These are phyloP conservation scores for Atherix ibis DNA, from an alignment of 2,888 invertebrate genomes.

Conservation along the genomic window DNA sequence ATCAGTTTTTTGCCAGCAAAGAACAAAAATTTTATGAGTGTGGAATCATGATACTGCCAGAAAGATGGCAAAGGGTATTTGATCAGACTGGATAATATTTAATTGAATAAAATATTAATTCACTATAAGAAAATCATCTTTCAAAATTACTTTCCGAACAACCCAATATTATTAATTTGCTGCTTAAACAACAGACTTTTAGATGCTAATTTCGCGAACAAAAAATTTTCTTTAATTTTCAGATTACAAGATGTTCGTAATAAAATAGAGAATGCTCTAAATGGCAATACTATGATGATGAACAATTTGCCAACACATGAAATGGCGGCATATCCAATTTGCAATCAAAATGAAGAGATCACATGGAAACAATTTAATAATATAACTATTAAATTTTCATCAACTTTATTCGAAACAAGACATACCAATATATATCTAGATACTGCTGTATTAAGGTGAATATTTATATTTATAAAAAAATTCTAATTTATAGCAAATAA, in stretches of 20 bases:
- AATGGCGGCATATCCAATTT: conserved; percentile 29
- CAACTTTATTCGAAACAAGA: conserved; percentile 22
- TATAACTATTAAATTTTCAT: conserved; percentile 26
- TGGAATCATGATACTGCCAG: too few relatives aligned
- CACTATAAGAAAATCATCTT: too few relatives aligned
- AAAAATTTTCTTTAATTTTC: conserved; percentile 1
- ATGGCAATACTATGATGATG: conserved; percentile 11
- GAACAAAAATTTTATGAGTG: too few relatives aligned
- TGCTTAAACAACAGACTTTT: too few relatives aligned
- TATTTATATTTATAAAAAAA: neutral
- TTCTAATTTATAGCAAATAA: too few relatives aligned
- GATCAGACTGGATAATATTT: too few relatives aligned
- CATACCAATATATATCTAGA: conserved; percentile 21
- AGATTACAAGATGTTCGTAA: conserved; percentile 16
- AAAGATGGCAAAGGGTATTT: too few relatives aligned
- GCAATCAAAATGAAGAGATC: conserved; percentile 22
- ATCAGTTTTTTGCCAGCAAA: too few relatives aligned
- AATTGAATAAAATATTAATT: too few relatives aligned
- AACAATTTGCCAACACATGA: conserved; percentile 22
- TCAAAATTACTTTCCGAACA: too few relatives aligned
- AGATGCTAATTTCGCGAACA: too few relatives aligned
- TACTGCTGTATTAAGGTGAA: conserved; percentile 23
- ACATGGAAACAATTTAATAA: conserved; percentile 26
- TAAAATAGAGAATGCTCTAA: conserved; percentile 21
- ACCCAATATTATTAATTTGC: too few relatives aligned